Evolutionary conservation across 2,797 vertebrate genomes (phyloP), one percentile per base, ranked within the genome.

Genomic region (Protosalanx chinensis): DNA sequence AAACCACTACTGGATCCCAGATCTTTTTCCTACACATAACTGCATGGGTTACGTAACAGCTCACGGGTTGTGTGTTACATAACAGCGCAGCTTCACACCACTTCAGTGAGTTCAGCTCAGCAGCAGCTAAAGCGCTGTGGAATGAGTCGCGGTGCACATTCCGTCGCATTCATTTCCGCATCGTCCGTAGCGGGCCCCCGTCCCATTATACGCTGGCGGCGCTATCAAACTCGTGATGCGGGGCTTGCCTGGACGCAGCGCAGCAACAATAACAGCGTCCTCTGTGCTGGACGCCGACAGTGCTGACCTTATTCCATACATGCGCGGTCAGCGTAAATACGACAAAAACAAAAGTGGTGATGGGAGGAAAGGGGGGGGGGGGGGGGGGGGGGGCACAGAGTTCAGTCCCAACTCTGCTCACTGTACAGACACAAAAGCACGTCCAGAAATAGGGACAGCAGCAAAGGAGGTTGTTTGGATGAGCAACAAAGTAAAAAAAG

Each of bases 111-210:
- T 20, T 15, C 64, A 15, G 35, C 12, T 46, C 13, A 4, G 10
- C 64, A 1, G 20, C 64, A 2, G 13, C 46, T 41, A 18, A 29
- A 30, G 37, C 5, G 32, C 16, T 20, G 35, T 23, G 32, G 62
- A 37, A 64, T 37, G 32, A 64, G 62, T 64, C 62, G 35, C 62
- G 5, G 16, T 64, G 62, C 35, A 64, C 62, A 64, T 64, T 64
- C 35, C 62, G 23, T 27, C 23, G 23, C 23, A 5, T 23, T 41
- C 62, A 3, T n/a, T 18, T n/a, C 6, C 18, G 18, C 51, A 29
- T 62, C 60, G 12, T 62, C 23, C 12, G 13, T 29, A 29, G 41
- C 2, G 8, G 46, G 37, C 13, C 29, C 29, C 41, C 12, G 41
- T n/a, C 15, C 51, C 6, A 56, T 56, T 56, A 56, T 56, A 1